Evolutionary conservation across 2,113 vertebrate genomes (phyloP), one percentile per base, ranked within the genome.

Genomic region (Gymnorhina tibicen): DNA sequence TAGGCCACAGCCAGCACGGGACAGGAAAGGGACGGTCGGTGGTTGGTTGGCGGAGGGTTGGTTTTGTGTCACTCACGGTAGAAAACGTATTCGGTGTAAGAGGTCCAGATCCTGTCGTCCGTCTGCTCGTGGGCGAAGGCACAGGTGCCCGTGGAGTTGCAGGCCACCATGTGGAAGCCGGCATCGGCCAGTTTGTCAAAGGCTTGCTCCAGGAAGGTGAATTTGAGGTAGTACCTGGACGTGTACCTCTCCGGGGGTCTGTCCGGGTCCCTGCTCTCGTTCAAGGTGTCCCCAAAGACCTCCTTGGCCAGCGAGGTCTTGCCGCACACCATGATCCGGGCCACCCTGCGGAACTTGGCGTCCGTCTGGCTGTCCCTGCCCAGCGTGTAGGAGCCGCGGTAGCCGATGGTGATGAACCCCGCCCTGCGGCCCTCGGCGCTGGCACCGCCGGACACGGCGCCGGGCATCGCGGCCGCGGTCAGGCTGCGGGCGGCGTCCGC

Each of bases 1-100:
- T 97, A 97, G 85, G 68, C 74, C 91, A 87, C 67, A 72, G 85
- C 83, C 93, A 74, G 58, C 72, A 78, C 3, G 27, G 87, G 84
- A 63, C 35, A 13, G 75, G 85, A 69, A 67, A 90, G 90, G 93
- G 81, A 76, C 17, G 67, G 49, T 49, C 52, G 58, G 83, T 6
- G 80, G 66, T 59, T 12, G 77, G 82, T 37, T 83, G 85, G 67
- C 2, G 55, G 16, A 76, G 64, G n/a, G 60, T 50, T 37, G 59
- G 22, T 76, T 75, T 91, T 78, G 83, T 74, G 53, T 99, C 99
- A 99, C 98, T 99, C 99, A 99, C 99, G 99, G 97, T 99, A 99
- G 98, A 99, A 99, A 98, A 99, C 98, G 96, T 99, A 99, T 99
- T 99, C 99, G 93, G 99, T 99, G 98, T 99, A 99, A 98, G 99